phyloP scores from a whole-genome alignment of 2,797 vertebrate genomes.

The Xenops minutus region DNA sequence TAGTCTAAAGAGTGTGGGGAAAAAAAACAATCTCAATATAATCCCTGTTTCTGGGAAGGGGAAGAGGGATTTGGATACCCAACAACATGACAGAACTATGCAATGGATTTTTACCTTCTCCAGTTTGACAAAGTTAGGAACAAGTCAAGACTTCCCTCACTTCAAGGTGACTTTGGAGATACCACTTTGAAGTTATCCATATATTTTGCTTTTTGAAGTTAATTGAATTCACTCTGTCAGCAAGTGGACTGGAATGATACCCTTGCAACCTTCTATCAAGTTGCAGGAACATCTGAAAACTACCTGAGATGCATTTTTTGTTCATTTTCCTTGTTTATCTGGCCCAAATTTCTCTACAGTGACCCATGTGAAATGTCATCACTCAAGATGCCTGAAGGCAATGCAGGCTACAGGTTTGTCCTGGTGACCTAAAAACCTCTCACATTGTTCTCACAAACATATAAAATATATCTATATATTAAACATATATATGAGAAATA shows the following conservation, averaged over 20 bases:
- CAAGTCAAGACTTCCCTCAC: neutral
- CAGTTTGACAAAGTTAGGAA: neutral
- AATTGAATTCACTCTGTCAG: neutral
- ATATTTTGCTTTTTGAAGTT: neutral
- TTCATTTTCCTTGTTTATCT: neutral
- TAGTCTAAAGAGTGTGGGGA: neutral
- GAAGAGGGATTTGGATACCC: neutral
- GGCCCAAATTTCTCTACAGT: neutral
- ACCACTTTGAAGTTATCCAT: neutral
- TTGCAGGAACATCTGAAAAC: neutral
- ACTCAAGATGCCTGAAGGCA: neutral
- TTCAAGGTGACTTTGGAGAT: constrained; percentile 26
- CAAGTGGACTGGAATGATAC: neutral
- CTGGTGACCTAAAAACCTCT: neutral
- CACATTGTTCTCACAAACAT: neutral
- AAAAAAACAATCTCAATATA: neutral
- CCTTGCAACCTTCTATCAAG: neutral
- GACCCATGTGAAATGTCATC: neutral
- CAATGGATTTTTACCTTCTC: neutral
- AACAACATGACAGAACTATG: neutral
- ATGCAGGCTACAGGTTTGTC: neutral
- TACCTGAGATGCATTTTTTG: neutral
- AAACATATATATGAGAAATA: neutral
- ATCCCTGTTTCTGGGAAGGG: neutral
- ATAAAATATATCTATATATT: neutral